Evolutionary conservation across 2,797 vertebrate genomes (phyloP).

Genomic region (Lepus townsendii): DNA sequence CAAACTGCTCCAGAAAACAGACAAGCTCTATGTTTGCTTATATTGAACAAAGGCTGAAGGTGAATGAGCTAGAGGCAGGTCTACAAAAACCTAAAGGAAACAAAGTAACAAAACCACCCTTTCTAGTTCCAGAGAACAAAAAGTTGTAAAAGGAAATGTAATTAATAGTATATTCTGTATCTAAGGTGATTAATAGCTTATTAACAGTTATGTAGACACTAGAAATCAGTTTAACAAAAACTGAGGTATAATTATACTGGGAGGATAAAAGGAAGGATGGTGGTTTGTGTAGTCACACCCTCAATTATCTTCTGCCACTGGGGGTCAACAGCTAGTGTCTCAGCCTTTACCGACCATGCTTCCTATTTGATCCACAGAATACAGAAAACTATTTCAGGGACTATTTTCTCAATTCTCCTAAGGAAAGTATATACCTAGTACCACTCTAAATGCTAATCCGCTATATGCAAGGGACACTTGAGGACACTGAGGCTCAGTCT

Average conservation of each 20-base stretch:
- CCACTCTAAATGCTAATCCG: background rate
- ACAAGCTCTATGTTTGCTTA: background rate
- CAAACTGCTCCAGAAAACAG: background rate
- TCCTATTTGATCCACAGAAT: constrained; percentile 6
- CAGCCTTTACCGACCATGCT: background rate
- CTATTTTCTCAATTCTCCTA: background rate
- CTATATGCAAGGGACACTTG: background rate
- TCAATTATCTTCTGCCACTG: background rate
- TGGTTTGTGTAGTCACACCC: background rate
- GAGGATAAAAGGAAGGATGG: constrained; percentile 16
- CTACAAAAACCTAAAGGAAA: background rate
- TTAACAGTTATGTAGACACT: background rate
- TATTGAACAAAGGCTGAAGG: background rate
- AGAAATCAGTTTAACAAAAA: constrained; percentile 28
- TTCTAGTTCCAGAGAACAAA: constrained; percentile 28
- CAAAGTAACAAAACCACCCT: background rate
- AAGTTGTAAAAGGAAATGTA: constrained; percentile 24
- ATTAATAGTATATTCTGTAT: background rate
- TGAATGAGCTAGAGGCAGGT: background rate
- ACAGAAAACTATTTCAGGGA: constrained; percentile 8
- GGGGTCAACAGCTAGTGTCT: background rate
- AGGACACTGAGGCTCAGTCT: constrained; percentile 3
- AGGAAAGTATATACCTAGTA: background rate
- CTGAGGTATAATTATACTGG: constrained; percentile 28
- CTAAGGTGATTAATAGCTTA: background rate